Evolutionary conservation across 2,888 invertebrate species (phyloP), one percentile per base, ranked within the genome.

Genomic region (Ophonus ardosiacus): DNA sequence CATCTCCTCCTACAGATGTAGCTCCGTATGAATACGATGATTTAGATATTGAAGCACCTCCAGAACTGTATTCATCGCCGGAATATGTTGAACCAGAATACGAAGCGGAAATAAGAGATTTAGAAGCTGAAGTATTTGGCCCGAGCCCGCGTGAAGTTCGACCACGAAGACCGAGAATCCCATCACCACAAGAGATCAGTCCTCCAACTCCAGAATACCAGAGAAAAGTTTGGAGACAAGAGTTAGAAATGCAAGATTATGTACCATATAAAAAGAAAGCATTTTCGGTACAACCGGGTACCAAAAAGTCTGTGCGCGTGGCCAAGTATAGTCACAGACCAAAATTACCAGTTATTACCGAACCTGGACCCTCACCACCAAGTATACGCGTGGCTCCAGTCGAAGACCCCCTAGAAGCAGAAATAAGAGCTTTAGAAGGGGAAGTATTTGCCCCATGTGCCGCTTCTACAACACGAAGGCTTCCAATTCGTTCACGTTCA

Each of bases 41-140:
- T 7, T 21, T 74, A 7, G 74, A 43, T 38, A 61, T n/a, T 7
- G 63, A 81, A 40, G 15, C 0, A 61, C 17, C 59, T 0, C 80
- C 80, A 15, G 80, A 81, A 31, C 17, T 81, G 8, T 81, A 81
- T 40, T 18, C n/a, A 6, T 81, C 80, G 5, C 80, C 80, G 8
- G 63, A 81, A 61, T 17, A 61, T 40, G 7, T 10, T 4, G 24
- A n/a, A 7, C 56, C 56, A 17, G 63, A 81, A 40, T 40, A 81
- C 18, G 15, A 74, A 0, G 56, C 17, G 13, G 31, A 8, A 59
- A 59, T 17, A 79, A 56, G 17, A 31, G 38, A 21, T 10, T 59
- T 59, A 43, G 81, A 81, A 68, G n/a, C 17, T 15, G 81, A 68
- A 51, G 57, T 81, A 18, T 81, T 81, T 43, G 81, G 40, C 4